These are phyloP conservation scores for Margaritifera margaritifera DNA, from an alignment of 2,888 invertebrate genomes.

Conservation along the genomic window DNA sequence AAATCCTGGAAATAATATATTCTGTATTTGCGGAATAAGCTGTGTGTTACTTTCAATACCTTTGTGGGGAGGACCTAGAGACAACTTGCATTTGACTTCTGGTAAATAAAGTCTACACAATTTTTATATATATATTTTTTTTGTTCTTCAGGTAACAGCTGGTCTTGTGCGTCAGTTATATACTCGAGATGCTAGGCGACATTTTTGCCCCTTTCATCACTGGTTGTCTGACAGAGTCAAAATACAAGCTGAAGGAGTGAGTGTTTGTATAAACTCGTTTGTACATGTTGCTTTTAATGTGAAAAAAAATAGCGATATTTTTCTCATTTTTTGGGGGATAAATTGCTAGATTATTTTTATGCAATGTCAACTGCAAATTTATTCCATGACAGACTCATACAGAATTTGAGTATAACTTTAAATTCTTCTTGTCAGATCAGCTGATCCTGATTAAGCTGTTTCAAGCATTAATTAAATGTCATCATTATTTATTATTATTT, in stretches of 20 bases:
- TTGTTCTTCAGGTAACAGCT: slow-evolving; percentile 78
- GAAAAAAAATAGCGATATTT: not conserved
- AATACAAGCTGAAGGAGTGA: slow-evolving; percentile 70
- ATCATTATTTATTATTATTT: too few relatives aligned
- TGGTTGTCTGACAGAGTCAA: slow-evolving; percentile 78
- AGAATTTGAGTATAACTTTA: not conserved
- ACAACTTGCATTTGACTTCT: too few relatives aligned
- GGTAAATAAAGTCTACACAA: too few relatives aligned
- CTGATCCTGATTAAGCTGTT: too few relatives aligned
- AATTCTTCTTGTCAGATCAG: too few relatives aligned
- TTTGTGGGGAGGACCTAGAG: not conserved
- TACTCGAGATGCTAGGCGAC: slow-evolving; percentile 87
- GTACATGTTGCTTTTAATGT: not conserved
- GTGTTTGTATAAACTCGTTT: slow-evolving; percentile 8
- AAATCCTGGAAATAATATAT: too few relatives aligned
- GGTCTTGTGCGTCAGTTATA: slow-evolving; percentile 87
- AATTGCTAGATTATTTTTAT: not conserved
- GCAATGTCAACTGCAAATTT: not conserved
- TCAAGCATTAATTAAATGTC: too few relatives aligned
- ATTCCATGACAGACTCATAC: not conserved
- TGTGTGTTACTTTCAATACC: too few relatives aligned
- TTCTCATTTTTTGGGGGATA: too few relatives aligned
- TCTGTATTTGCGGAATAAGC: too few relatives aligned
- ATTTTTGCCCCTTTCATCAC: slow-evolving; percentile 82
- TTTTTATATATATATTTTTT: not conserved